phyloP scores from a whole-genome alignment of 2,797 vertebrate genomes.

The Cryptoprocta ferox region DNA sequence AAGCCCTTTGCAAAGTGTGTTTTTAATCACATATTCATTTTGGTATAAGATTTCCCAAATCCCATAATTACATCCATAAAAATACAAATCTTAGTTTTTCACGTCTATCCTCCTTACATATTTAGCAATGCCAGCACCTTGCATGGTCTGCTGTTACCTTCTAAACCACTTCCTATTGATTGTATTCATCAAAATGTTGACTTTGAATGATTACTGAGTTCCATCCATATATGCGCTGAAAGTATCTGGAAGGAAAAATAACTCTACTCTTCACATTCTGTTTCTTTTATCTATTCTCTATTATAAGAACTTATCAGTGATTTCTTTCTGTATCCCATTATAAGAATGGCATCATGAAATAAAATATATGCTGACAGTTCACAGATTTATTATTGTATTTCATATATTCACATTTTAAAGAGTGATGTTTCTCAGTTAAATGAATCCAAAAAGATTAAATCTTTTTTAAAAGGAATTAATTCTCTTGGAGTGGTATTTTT shows the following conservation, averaged over 20 bases:
- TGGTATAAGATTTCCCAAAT: slow-evolving; percentile 47
- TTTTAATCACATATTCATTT: slow-evolving; percentile 63
- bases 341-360: slow-evolving; percentile 57
- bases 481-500: slow-evolving; percentile 25
- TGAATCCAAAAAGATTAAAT: slow-evolving; percentile 75
- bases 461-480: slow-evolving; percentile 58
- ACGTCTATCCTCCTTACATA: slow-evolving; percentile 19
- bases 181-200: slow-evolving; percentile 75
- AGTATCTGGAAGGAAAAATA: slow-evolving; percentile 63
- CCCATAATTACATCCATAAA: background rate
- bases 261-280: slow-evolving; percentile 62
- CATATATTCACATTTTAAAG: slow-evolving; percentile 69
- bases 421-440: slow-evolving; percentile 64
- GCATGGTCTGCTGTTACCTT: background rate
- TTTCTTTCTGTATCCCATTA: slow-evolving; percentile 61
- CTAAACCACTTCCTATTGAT: slow-evolving; percentile 57
- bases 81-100: background rate
- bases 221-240: slow-evolving; percentile 7
- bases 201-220: slow-evolving; percentile 26
- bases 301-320: slow-evolving; percentile 58
- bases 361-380: slow-evolving; percentile 64
- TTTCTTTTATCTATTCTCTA: slow-evolving; percentile 51
- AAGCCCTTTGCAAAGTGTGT: slow-evolving; percentile 37
- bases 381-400: slow-evolving; percentile 72
- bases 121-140: slow-evolving; percentile 28